Base-by-base conservation (phyloP, 2,797 vertebrate genomes). In the Tympanoctomys barrerae region DNA sequence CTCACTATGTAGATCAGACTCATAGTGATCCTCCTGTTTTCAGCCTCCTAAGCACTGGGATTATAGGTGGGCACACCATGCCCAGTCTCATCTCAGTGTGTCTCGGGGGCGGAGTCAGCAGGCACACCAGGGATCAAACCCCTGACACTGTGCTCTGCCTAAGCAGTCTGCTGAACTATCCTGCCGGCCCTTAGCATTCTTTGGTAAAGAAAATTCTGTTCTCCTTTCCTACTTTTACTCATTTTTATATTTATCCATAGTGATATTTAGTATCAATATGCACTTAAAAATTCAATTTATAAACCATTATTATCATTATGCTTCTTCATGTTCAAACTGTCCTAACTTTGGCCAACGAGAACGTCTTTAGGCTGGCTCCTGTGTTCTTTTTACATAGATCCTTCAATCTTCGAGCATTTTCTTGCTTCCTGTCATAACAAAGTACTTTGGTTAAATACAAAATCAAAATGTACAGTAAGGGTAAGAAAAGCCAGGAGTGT, bases 271-370 rank as follows among this genome's bases (percentile, higher is more conserved):
- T 73, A 95, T 57, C n/a, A 80, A 31, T 12, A 80, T 33, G 54
- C 18, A 64, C 46, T 89, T 80, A 33, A 75, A 61, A 68, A 89
- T 80, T 64, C 36, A 80, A 8, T 85, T 85, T 79, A 71, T 54
- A 83, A 90, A 78, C 49, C 31, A 83, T 70, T 70, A 68, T 6
- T 46, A 87, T 66, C 62, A 84, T 83, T 52, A 88, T 46, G 61
- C 71, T 78, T 79, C 89, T 85, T 95, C 42, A 89, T 54, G 71
- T 13, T 89, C 79, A 70, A 49, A 88, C 16, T 61, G 73, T 77
- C 52, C 70, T 83, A 77, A 75, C 12, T 49, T 49, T 81, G 77
- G 77, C 49, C 80, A 71, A 3, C 36, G 9, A 73, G 28, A 54
- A 84, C 22, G 36, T 73, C 68, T 78, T 88, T 16, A 62, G 57